Base-by-base conservation (phyloP, 2,888 invertebrate species). In the Cheilosia grossa region DNA sequence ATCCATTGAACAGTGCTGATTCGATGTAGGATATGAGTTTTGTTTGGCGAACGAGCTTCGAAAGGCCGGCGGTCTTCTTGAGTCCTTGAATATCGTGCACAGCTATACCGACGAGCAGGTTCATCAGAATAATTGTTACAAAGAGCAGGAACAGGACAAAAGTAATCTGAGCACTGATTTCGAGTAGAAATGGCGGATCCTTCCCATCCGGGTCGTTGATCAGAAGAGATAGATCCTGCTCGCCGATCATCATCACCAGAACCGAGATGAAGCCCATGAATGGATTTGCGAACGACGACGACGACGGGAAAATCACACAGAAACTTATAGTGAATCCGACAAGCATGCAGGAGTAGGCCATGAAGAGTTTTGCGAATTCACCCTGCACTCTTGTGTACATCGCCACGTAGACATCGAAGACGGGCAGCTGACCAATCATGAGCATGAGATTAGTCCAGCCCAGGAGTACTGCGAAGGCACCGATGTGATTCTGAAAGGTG, bases 361-460 rank as follows among this genome's bases (percentile, higher is more conserved):
- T 93, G 63, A 97, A 93, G n/a, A 97, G 92, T 89, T 97, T 96
- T 7, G 96, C 96, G 88, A 97, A 97, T 92, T 97, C 97, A 58
- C 95, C 96, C 90, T 96, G 96, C 0, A 97, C 97, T 91, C 96
- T 95, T 1, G 97, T 97, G 88, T 97, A 97, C 97, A 97, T 97
- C 0, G 97, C 97, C 4, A 97, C 97, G 89, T 97, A 97, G 0
- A 97, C 96, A 19, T 97, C 97, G 89, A 97, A 96, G 63, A 97
- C 94, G 0, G 97, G 97, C 47, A 97, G 92, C 89, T 97, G 96
- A 0, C 97, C 97, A 75, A 97, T 95, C 96, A 97, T 97, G 90
- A 97, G 93, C 96, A 97, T 97, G n/a, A 97, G 93, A 91, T 97
- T 97, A 5, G 96, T 96, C 97, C 97, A 97, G 5, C 96, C 97